Conservation (phyloP, 2,797 vertebrate genomes). For the Alauda arvensis region DNA sequence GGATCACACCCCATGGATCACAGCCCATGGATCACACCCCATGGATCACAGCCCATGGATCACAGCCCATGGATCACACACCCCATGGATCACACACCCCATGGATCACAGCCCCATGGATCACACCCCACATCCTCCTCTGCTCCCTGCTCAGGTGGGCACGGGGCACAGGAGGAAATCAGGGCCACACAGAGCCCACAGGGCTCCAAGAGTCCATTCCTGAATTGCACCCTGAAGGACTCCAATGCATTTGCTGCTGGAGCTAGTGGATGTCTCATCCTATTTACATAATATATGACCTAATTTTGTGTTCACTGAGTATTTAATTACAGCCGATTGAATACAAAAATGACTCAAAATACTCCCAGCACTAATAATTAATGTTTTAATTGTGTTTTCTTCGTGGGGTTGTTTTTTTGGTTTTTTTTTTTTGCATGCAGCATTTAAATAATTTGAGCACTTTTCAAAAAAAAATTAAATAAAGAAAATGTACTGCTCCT, state of each 20-base stretch:
- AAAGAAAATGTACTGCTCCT: not conserved
- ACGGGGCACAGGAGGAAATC: not conserved
- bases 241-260: constrained; percentile 1
- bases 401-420: not conserved
- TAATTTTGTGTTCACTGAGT: constrained; percentile 58
- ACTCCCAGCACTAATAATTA: constrained; percentile 57
- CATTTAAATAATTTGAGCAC: not conserved
- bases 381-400: constrained; percentile 32
- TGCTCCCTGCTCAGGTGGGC: not conserved
- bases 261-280: constrained; percentile 60
- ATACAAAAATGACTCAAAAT: constrained; percentile 59
- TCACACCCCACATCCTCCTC: not conserved
- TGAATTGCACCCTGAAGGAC: constrained; percentile 6
- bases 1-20: too few species aligned
- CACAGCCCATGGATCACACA: too few species aligned
- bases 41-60: too few species aligned
- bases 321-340: constrained; percentile 61
- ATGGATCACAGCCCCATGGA: too few species aligned
- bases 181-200: not conserved
- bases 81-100: too few species aligned
- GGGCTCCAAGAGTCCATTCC: not conserved
- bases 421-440: not conserved
- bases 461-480: not conserved
- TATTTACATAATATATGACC: constrained; percentile 66
- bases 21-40: too few species aligned